Evolutionary conservation across 2,797 vertebrate genomes (phyloP).

Genomic region (Melanotaenia parkinsoni): DNA sequence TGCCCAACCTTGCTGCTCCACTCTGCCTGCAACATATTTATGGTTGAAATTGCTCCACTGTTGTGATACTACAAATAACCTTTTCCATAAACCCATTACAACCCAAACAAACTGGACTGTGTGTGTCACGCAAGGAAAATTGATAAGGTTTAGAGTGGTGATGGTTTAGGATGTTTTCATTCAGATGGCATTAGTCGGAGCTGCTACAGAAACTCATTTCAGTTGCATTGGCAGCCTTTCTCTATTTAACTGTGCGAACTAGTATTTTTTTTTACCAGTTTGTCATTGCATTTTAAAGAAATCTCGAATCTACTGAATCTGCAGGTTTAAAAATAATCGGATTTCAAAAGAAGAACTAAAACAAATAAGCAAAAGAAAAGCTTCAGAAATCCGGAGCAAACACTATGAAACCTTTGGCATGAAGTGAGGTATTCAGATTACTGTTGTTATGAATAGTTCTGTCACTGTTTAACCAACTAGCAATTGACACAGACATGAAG

Average conservation of each 20-base stretch:
- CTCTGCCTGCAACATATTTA: constrained; percentile 33
- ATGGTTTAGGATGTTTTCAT: constrained; percentile 9
- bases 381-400: constrained; percentile 33
- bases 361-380: constrained; percentile 5
- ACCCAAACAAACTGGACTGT: background rate
- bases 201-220: constrained; percentile 13
- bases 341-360: constrained; percentile 11
- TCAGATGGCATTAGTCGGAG: constrained; percentile 32
- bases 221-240: background rate
- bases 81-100: constrained; percentile 8
- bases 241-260: background rate
- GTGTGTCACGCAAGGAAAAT: constrained; percentile 15
- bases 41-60: background rate
- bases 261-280: background rate
- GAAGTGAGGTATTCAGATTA: constrained; percentile 3
- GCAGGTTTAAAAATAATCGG: background rate
- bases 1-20: constrained; percentile 36
- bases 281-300: background rate
- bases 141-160: constrained; percentile 26
- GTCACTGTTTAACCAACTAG: constrained; percentile 65
- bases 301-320: background rate
- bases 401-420: constrained; percentile 36
- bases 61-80: constrained; percentile 45
- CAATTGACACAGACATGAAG: constrained; percentile 23
- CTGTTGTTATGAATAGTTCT: constrained; percentile 29